These are phyloP conservation scores for Galerucella calmariensis DNA, from an alignment of 2,888 invertebrate genomes.

Conservation along the genomic window DNA sequence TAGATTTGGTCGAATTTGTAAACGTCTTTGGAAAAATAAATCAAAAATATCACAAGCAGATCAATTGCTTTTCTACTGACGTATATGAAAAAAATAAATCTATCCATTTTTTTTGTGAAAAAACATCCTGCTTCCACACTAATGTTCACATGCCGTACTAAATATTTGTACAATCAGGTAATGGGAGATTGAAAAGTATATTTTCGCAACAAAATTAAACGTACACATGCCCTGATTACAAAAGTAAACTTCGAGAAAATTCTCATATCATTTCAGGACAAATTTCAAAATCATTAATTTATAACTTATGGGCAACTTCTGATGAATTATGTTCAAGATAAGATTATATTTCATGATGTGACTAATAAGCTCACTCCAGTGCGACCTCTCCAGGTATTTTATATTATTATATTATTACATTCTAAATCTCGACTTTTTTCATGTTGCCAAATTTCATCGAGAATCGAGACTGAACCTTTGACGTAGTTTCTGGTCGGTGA, in stretches of 20 bases:
- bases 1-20: neutral
- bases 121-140: slow-evolving; percentile 3
- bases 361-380: no score
- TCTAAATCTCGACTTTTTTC: no score
- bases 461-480: no score
- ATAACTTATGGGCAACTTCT: no score
- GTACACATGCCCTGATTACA: slow-evolving; percentile 4
- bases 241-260: neutral
- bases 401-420: no score
- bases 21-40: slow-evolving; percentile 8
- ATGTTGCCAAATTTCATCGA: no score
- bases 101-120: slow-evolving; percentile 1
- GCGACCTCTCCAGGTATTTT: no score
- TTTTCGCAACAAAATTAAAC: slow-evolving; percentile 13
- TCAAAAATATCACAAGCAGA: slow-evolving; percentile 9
- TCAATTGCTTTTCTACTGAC: neutral
- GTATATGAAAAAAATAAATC: slow-evolving; percentile 11
- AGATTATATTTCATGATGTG: no score
- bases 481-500: no score
- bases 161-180: slow-evolving; percentile 16
- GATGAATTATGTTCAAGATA: no score
- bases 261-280: no score
- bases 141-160: slow-evolving; percentile 1
- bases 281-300: no score
- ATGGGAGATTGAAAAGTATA: neutral